Percentiles rank a stretch among this genome's conserved stretches.
Evolutionary conservation across 2,113 vertebrate genomes (phyloP).

Genomic region (Daubentonia madagascariensis): DNA sequence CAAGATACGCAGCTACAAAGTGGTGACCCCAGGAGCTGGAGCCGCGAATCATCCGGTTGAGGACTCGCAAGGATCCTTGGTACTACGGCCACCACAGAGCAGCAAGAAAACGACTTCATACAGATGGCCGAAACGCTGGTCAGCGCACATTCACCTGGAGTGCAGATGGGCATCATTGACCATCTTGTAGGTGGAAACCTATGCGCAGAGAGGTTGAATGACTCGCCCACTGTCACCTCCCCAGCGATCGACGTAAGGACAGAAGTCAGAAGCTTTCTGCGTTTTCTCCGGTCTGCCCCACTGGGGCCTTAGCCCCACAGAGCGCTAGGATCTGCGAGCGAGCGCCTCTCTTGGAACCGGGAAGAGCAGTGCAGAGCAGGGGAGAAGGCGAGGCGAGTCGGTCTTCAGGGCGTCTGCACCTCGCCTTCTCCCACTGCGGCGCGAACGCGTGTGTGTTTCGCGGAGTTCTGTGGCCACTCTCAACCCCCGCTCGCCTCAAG

Average conservation of each 20-base stretch:
- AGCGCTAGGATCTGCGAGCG: fast-evolving
- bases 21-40: background rate
- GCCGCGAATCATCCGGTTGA: background rate
- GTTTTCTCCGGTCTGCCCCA: fast-evolving
- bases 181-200: background rate
- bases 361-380: background rate
- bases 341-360: fast-evolving
- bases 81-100: background rate
- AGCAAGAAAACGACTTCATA: fast-evolving
- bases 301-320: background rate
- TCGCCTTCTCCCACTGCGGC: background rate
- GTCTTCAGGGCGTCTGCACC: fast-evolving
- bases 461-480: background rate
- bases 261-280: background rate
- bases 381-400: fast-evolving
- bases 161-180: fast-evolving
- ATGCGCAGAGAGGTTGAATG: background rate
- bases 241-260: background rate
- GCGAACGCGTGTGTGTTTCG: background rate
- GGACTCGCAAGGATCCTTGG: fast-evolving
- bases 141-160: fast-evolving
- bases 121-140: fast-evolving
- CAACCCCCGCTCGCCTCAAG: fast-evolving
- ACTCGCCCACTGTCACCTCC: background rate
- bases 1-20: fast-evolving